Evolutionary conservation across 2,113 vertebrate species (phyloP), one percentile per base, ranked within the genome.

Genomic region (Passer montanus): DNA sequence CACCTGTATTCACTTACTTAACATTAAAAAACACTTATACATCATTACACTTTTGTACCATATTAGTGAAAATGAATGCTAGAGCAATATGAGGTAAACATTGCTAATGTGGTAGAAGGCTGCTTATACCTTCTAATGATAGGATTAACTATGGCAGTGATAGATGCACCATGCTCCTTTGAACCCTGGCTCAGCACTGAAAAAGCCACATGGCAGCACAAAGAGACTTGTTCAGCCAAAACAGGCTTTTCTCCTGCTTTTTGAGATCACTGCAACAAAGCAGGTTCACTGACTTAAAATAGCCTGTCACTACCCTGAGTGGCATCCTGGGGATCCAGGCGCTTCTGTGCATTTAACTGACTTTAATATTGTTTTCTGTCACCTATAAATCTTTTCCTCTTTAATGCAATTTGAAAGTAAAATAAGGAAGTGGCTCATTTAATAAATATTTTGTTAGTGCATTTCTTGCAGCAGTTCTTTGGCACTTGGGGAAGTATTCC

Each of bases 21-120:
- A 97, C 97, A 98, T 98, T 98, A 98, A 97, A 98, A 98, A 98
- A 87, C 97, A 98, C 97, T 98, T 98, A 98, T 27, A 96, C 95
- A 97, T 98, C 96, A 97, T 97, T 98, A 97, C 77, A 89, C 93
- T 97, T 97, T 97, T 97, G 95, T 97, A 97, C 97, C 90, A 72
- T 98, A 97, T 98, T 98, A 98, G 96, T 90, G 96, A 96, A 97
- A 98, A 98, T 97, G 97, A 97, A 96, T 88, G 96, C 44, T 75
- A 94, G 63, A 84, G 78, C 82, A 89, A 94, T 84, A 83, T 84
- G 96, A 97, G 87, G 82, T 89, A 97, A 98, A 97, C 96, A 96
- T 69, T 87, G 81, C 93, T 97, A 97, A 98, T 96, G 97, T 95
- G 84, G 91, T 78, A 89, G 93, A 95, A 94, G 83, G 43, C 82